These are phyloP conservation scores for Myotis vivesi DNA, from an alignment of 2,797 vertebrate species.

Conservation along the genomic window DNA sequence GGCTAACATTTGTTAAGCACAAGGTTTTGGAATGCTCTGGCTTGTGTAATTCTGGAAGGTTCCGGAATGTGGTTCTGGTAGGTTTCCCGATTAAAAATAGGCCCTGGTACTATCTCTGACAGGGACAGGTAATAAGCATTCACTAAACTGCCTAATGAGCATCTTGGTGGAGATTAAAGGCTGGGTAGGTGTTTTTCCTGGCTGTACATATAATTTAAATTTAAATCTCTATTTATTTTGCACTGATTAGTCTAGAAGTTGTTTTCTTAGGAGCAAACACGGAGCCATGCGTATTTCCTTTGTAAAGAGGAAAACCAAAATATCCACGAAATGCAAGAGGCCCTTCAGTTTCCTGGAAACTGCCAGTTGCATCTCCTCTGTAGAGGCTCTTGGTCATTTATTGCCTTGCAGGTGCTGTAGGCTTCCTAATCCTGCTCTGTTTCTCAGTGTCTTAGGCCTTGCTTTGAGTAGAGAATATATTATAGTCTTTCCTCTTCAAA, in stretches of 20 bases:
- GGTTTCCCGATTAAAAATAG: background rate
- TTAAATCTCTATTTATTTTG: conserved; percentile 65
- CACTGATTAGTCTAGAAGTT: conserved; percentile 38
- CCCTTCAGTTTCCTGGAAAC: background rate
- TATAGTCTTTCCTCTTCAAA: conserved; percentile 50
- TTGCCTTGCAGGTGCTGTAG: conserved; percentile 28
- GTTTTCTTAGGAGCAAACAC: conserved; percentile 47
- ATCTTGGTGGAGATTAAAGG: conserved; percentile 60
- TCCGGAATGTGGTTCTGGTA: conserved; percentile 15
- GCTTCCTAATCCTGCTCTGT: background rate
- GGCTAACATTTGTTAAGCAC: conserved; percentile 31
- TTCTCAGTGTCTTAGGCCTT: conserved; percentile 20
- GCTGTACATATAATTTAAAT: conserved; percentile 59
- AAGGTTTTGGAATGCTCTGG: conserved; percentile 45
- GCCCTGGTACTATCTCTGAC: conserved; percentile 18
- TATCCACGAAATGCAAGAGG: background rate
- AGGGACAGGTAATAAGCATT: conserved; percentile 52
- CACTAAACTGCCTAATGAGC: conserved; percentile 37
- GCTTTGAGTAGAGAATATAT: background rate
- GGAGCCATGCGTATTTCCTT: conserved; percentile 4
- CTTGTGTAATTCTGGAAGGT: conserved; percentile 26
- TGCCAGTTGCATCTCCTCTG: background rate
- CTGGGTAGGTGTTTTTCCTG: conserved; percentile 45
- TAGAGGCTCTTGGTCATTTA: background rate
- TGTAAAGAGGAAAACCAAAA: conserved; percentile 43